These are phyloP conservation scores for Dysidea cf. avara DNA, from an alignment of 37 sponge, comb jelly and placozoan species.

Conservation along the genomic window DNA sequence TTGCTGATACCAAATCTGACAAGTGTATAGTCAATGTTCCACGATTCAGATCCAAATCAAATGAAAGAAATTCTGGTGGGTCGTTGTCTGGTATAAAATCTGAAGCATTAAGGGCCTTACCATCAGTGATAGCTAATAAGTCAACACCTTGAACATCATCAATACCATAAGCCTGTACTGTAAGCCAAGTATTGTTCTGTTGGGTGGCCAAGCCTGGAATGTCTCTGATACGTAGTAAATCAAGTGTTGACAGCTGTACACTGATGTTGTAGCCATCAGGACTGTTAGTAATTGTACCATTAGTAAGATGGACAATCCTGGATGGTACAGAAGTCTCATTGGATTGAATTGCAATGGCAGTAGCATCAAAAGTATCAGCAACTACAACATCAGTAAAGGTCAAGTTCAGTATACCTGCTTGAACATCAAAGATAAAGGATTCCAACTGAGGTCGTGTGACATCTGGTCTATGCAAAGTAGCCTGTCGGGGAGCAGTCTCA, in stretches of 20 bases:
- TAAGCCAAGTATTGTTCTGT: slow-evolving; percentile 55
- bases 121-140: slow-evolving; percentile 81
- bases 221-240: slow-evolving; percentile 71
- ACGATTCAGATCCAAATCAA: slow-evolving; percentile 70
- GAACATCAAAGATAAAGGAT: slow-evolving; percentile 73
- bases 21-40: slow-evolving; percentile 59
- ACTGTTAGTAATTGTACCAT: slow-evolving; percentile 38
- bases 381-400: slow-evolving; percentile 81
- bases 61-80: slow-evolving; percentile 58
- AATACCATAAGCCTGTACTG: slow-evolving; percentile 89
- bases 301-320: slow-evolving; percentile 49
- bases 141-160: slow-evolving; percentile 85
- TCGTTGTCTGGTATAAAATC: slow-evolving; percentile 52
- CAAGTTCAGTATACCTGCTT: slow-evolving; percentile 66
- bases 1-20: slow-evolving; percentile 55
- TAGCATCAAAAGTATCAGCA: slow-evolving; percentile 77
- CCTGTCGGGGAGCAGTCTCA: slow-evolving; percentile 37
- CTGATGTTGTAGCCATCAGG: slow-evolving; percentile 60
- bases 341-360: slow-evolving; percentile 78
- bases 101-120: slow-evolving; percentile 74
- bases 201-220: slow-evolving; percentile 56
- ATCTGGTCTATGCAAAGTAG: slow-evolving; percentile 42
- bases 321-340: slow-evolving; percentile 25
- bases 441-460: slow-evolving; percentile 59
- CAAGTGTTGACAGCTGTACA: slow-evolving; percentile 55